These are phyloP conservation scores for Orthonyx spaldingii DNA, from an alignment of 2,113 vertebrate species.

Conservation along the genomic window DNA sequence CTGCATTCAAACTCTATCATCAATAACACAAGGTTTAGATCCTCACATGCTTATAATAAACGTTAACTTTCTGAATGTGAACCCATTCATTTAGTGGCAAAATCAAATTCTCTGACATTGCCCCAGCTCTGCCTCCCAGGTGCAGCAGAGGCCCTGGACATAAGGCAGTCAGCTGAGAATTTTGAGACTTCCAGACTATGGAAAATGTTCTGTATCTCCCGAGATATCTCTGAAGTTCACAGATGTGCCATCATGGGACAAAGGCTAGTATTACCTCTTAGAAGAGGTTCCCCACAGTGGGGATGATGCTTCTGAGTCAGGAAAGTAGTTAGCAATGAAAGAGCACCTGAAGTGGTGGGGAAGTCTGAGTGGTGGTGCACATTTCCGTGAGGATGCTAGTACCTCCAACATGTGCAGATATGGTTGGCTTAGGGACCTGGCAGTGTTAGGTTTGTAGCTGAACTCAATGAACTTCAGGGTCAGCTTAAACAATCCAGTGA, in stretches of 20 bases:
- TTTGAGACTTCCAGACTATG: neutral
- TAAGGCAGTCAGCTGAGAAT: neutral
- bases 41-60: neutral
- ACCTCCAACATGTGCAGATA: fast-evolving
- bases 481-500: neutral
- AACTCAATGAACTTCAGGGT: neutral
- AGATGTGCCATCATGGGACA: fast-evolving
- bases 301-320: neutral
- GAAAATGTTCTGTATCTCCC: neutral
- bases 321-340: neutral
- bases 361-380: neutral
- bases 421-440: neutral
- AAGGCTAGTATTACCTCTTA: neutral
- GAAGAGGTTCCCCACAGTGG: neutral
- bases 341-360: neutral
- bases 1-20: neutral
- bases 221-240: neutral
- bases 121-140: neutral
- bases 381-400: neutral
- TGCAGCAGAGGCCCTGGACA: neutral
- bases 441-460: neutral
- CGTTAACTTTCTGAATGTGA: neutral
- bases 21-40: neutral
- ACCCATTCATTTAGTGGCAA: neutral
- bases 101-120: neutral